These are phyloP conservation scores for Lasioglossum baleicum DNA, from an alignment of 1,140 invertebrate genomes.

Conservation along the genomic window DNA sequence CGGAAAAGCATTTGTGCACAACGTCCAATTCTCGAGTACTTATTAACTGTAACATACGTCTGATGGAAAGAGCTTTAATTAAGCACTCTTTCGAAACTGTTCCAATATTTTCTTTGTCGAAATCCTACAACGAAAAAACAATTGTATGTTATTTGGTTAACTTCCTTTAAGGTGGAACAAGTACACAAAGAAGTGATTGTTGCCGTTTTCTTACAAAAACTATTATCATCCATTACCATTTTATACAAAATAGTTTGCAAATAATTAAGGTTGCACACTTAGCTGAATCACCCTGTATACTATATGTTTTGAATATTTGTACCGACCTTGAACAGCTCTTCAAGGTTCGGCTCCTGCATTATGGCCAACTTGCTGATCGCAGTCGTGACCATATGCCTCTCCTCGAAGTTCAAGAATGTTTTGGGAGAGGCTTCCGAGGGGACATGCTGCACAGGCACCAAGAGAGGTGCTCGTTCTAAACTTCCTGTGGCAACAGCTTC, in stretches of 20 bases:
- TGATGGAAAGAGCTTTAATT: slow-evolving; percentile 82
- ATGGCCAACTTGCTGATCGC: slow-evolving; percentile 83
- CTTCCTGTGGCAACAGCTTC: slow-evolving; percentile 83
- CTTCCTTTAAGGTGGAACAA: too few species aligned
- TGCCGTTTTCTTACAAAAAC: too few species aligned
- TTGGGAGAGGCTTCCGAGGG: slow-evolving; percentile 81
- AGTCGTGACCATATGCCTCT: slow-evolving; percentile 81
- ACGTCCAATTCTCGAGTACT: slow-evolving; percentile 83
- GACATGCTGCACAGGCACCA: slow-evolving; percentile 83
- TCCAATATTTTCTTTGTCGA: slow-evolving; percentile 83
- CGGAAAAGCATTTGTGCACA: slow-evolving; percentile 85
- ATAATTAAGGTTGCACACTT: too few species aligned
- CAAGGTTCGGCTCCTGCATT: slow-evolving; percentile 81
- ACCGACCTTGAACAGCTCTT: slow-evolving; percentile 82
- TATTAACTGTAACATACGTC: slow-evolving; percentile 82
- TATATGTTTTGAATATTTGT: background rate
- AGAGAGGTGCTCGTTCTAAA: slow-evolving; percentile 83
- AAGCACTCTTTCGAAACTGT: slow-evolving; percentile 82
- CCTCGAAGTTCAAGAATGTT: slow-evolving; percentile 86
- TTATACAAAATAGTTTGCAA: too few species aligned
- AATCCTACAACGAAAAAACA: slow-evolving; percentile 80
- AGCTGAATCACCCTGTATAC: too few species aligned
- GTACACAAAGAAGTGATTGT: too few species aligned
- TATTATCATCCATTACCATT: too few species aligned
- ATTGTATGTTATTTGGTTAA: background rate